Conservation (phyloP, 2,797 vertebrate genomes). For the Labroides dimidiatus region DNA sequence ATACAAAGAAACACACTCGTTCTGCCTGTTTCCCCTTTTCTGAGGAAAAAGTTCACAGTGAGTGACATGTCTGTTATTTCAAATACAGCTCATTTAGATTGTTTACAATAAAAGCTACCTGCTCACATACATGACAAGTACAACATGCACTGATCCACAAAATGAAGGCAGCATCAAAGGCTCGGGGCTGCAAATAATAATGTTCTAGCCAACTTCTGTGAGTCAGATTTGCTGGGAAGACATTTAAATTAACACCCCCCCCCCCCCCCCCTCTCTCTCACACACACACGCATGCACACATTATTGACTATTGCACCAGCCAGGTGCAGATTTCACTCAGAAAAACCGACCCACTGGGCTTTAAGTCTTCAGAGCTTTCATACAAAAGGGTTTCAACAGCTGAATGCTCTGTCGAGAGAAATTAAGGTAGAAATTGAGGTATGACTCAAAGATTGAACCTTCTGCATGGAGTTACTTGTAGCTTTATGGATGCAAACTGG, state of each 20-base stretch:
- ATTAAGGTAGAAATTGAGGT: background rate
- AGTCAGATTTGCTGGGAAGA: background rate
- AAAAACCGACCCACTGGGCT: background rate
- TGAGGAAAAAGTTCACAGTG: no score
- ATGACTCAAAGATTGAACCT: constrained; percentile 30
- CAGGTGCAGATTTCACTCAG: constrained; percentile 6
- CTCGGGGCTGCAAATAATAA: background rate
- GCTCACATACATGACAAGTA: no score
- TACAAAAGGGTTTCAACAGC: background rate
- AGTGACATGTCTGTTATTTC: no score
- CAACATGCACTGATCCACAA: background rate
- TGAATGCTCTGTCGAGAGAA: background rate
- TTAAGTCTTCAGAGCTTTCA: background rate
- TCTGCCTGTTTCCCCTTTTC: no score
- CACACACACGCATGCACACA: no score
- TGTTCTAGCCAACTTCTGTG: background rate
- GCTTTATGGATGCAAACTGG: constrained; percentile 6
- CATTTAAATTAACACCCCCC: background rate
- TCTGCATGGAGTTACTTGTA: background rate
- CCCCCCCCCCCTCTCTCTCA: no score
- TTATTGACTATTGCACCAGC: no score
- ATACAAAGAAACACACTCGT: background rate
- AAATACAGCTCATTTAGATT: no score
- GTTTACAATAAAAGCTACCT: no score
- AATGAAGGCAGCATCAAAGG: background rate